Base-by-base conservation (phyloP, 2,888 invertebrate genomes). In the Syrista parreyssii region DNA sequence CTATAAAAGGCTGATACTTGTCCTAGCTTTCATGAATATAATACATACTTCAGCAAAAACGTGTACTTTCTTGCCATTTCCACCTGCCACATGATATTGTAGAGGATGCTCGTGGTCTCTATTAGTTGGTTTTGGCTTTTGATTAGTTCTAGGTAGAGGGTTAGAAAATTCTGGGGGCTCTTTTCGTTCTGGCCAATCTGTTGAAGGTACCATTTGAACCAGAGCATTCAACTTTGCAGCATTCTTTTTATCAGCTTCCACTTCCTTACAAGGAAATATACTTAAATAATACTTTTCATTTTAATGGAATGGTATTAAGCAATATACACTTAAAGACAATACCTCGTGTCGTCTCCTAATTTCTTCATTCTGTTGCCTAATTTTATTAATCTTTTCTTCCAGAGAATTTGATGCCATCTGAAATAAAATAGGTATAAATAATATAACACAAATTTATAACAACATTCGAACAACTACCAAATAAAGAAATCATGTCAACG, bases 191-290 rank as follows among this genome's bases (percentile, higher is more conserved):
- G 94, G 92, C 92, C 92, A 92, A 79, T 92, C 91, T 36, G 89
- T 88, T 1, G 90, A 88, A 55, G 91, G 90, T 73, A 90, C 89
- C 83, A 91, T 89, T 85, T 91, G 88, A 12, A 91, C 91, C 82
- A 92, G 82, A 12, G 92, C 92, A 83, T 92, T 92, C 68, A 87
- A 80, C 82, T 91, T 91, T 1, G 92, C 90, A 72, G 92, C 92
- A 84, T 90, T 89, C 78, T 92, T 88, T 76, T 92, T 92, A 84
- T 92, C 92, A 23, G 91, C 92, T 83, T 92, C 92, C 11, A 92
- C 92, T 86, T 92, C 92, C 91, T 91, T 73, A 40, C 4, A 34
- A 68, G 12, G 33, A n/a, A 75, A 73, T 36, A 33, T 30, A 69
- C 32, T 15, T 55, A 15, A 30, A 68, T 77, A 34, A 74, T 69